phyloP scores from a whole-genome alignment of 2,113 vertebrate genomes.

The Silurus meridionalis region DNA sequence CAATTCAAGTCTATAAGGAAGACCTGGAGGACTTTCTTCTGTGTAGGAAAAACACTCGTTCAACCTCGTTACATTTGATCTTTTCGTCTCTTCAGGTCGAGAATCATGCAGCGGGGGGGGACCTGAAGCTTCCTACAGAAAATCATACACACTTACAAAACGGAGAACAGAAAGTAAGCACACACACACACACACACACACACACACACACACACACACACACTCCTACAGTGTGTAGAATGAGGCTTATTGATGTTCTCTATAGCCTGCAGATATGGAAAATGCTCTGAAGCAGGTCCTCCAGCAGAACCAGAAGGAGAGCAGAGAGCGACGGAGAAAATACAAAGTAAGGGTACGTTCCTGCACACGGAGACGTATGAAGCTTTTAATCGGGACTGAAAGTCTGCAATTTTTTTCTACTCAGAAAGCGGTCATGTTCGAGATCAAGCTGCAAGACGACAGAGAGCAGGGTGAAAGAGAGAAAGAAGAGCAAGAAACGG shows the following conservation, averaged over 20 bases:
- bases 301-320: constrained; percentile 64
- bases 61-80: not conserved
- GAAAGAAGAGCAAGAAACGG: constrained; percentile 25
- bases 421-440: constrained; percentile 87
- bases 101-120: constrained; percentile 63
- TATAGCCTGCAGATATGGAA: constrained; percentile 67
- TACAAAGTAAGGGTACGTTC: constrained; percentile 69
- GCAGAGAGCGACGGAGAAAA: constrained; percentile 61
- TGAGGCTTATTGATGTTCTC: constrained; percentile 29
- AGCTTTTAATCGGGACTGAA: not conserved
- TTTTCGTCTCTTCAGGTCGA: constrained; percentile 39
- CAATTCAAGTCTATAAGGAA: too few relatives aligned
- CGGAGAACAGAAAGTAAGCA: constrained; percentile 26
- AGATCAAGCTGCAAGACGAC: constrained; percentile 78
- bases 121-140: constrained; percentile 64
- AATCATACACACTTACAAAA: not conserved
- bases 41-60: not conserved
- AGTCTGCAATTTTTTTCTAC: constrained; percentile 26
- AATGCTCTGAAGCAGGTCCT: constrained; percentile 67
- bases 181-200: constrained; percentile 15
- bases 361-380: not conserved
- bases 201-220: constrained; percentile 18
- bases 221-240: not conserved
- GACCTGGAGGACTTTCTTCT: too few relatives aligned
- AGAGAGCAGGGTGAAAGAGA: constrained; percentile 37